A percentile compares a stretch with the other conserved stretches of the same genome.
Conservation (phyloP, 2,113 vertebrate genomes). For the Aleadryas rufinucha region DNA sequence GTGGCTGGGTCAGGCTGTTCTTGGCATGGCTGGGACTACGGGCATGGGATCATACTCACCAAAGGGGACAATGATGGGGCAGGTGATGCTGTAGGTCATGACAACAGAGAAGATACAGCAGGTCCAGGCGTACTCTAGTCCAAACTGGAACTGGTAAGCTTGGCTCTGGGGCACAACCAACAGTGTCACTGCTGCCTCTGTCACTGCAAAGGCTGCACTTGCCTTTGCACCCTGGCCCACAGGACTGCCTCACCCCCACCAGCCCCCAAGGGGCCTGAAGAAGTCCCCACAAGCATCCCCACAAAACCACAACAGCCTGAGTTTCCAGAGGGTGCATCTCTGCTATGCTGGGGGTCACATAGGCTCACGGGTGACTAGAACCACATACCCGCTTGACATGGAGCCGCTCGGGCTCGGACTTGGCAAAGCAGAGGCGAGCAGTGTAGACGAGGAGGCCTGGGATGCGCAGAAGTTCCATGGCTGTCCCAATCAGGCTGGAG, state of each 20-base stretch:
- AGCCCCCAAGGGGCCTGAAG: background rate
- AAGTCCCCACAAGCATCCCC: background rate
- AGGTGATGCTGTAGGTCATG: slow-evolving; percentile 96
- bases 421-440: slow-evolving; percentile 88
- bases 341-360: accelerated
- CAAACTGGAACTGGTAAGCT: slow-evolving; percentile 94
- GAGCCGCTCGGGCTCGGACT: slow-evolving; percentile 88
- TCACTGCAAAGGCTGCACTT: background rate
- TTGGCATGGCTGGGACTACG: accelerated
- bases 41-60: slow-evolving; percentile 76
- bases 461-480: slow-evolving; percentile 90
- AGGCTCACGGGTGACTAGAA: background rate
- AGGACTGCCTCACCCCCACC: background rate
- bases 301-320: background rate
- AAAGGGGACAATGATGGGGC: slow-evolving; percentile 91
- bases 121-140: slow-evolving; percentile 95
- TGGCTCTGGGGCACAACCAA: slow-evolving; percentile 78
- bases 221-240: background rate
- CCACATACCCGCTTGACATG: slow-evolving; percentile 86
- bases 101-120: slow-evolving; percentile 92
- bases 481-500: slow-evolving; percentile 86
- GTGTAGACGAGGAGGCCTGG: slow-evolving; percentile 85
- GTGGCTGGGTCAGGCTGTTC: background rate
- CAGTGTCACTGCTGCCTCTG: background rate
- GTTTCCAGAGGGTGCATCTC: accelerated